These are phyloP conservation scores for Cisticola juncidis DNA, from an alignment of 2,113 vertebrate genomes.

Conservation along the genomic window DNA sequence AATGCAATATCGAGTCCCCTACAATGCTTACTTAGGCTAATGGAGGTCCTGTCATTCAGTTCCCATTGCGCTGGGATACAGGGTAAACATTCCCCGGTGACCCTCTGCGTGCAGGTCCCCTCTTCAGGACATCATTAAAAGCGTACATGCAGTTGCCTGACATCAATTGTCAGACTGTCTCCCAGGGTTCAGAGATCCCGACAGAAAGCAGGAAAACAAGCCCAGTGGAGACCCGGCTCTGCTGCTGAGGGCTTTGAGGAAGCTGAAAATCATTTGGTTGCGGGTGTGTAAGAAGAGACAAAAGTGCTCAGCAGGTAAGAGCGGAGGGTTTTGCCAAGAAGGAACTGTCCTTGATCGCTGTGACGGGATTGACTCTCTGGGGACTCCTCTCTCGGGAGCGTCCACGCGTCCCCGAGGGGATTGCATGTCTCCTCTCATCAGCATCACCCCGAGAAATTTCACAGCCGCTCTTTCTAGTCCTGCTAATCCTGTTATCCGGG, in stretches of 20 bases:
- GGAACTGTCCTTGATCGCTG: constrained; percentile 79
- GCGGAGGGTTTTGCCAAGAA: constrained; percentile 81
- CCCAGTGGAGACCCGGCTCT: constrained; percentile 12
- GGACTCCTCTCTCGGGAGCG: constrained; percentile 34
- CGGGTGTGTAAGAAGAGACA: constrained; percentile 71
- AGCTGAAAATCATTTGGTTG: constrained; percentile 63
- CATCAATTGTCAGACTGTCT: constrained; percentile 70
- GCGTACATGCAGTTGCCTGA: constrained; percentile 76
- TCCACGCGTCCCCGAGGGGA: constrained; percentile 42
- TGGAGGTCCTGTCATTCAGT: constrained; percentile 94
- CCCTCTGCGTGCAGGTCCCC: constrained; percentile 83
- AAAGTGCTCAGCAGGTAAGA: constrained; percentile 83
- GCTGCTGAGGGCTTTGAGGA: constrained; percentile 59
- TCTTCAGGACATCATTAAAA: constrained; percentile 89
- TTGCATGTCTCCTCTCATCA: constrained; percentile 67
- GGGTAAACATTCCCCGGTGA: constrained; percentile 88
- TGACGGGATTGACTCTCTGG: constrained; percentile 72
- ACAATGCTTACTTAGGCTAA: constrained; percentile 90
- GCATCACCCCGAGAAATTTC: constrained; percentile 33
- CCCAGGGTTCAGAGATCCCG: constrained; percentile 50
- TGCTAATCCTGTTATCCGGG: constrained; percentile 67
- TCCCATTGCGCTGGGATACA: constrained; percentile 83
- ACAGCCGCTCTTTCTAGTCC: constrained; percentile 2
- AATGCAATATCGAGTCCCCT: constrained; percentile 86
- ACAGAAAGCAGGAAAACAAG: constrained; percentile 59